Conservation (phyloP, 2,113 vertebrate species). For the Pteropus alecto region DNA sequence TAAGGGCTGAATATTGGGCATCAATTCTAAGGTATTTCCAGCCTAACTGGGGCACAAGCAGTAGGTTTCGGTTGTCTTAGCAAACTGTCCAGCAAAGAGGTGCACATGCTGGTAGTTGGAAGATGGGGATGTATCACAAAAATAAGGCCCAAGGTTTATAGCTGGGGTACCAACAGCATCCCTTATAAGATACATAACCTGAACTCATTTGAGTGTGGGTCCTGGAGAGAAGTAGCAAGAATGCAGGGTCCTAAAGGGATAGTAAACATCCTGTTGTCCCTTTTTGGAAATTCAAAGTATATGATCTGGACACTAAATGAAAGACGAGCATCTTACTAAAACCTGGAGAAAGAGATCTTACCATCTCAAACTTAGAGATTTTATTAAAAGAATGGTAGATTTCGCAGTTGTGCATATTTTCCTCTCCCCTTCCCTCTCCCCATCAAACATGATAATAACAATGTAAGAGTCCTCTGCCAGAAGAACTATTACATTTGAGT, state of each 20-base stretch:
- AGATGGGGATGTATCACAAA: background rate
- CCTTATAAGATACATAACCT: background rate
- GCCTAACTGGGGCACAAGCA: background rate
- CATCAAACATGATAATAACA: background rate
- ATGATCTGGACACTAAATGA: background rate
- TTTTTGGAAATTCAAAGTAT: background rate
- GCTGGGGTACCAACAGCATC: background rate
- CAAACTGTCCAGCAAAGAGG: background rate
- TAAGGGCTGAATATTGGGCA: background rate
- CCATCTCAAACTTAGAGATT: background rate
- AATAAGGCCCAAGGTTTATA: background rate
- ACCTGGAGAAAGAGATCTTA: background rate
- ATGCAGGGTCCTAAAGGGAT: background rate
- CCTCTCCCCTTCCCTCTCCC: background rate
- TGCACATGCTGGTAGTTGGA: background rate
- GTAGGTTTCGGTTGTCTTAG: background rate
- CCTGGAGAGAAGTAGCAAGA: background rate
- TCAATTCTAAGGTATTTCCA: background rate
- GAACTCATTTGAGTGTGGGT: background rate
- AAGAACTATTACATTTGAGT: background rate
- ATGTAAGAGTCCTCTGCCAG: background rate
- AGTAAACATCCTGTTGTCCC: background rate
- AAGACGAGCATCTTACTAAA: background rate
- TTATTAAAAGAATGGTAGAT: background rate
- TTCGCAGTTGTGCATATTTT: background rate